A percentile compares a stretch with the other conserved stretches of the same genome.
These are phyloP conservation scores for Pectinophora gossypiella DNA, from an alignment of 1,140 invertebrate species.

Conservation along the genomic window DNA sequence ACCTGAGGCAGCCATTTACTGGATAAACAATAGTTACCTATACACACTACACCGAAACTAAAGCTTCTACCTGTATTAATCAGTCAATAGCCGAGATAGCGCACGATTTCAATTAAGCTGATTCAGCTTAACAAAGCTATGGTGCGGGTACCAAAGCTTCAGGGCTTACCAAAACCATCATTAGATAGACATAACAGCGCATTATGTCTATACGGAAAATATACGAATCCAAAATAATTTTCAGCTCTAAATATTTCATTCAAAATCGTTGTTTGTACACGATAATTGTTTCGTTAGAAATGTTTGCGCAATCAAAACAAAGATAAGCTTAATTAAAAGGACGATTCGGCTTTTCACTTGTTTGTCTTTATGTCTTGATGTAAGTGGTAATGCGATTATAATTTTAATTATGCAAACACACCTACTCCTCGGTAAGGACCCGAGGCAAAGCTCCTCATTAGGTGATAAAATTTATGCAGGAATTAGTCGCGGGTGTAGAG, in stretches of 20 bases:
- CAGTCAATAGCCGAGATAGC: not conserved
- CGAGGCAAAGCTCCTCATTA: constrained; percentile 1
- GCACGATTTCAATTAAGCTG: not conserved
- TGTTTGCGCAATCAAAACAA: not conserved
- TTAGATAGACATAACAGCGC: too few species aligned
- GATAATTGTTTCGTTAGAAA: too few species aligned
- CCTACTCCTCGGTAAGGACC: not conserved
- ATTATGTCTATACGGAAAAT: too few species aligned
- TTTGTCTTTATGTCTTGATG: not conserved
- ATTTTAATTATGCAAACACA: constrained; percentile 2
- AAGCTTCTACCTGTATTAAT: not conserved
- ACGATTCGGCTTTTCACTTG: not conserved
- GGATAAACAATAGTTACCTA: not conserved
- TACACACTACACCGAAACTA: not conserved
- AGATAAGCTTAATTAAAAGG: not conserved
- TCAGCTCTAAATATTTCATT: too few species aligned
- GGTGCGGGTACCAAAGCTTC: too few species aligned
- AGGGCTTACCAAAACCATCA: too few species aligned
- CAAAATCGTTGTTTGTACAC: too few species aligned
- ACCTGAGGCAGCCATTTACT: not conserved
- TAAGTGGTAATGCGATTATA: constrained; percentile 1
- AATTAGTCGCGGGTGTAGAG: not conserved
- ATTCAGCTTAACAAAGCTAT: not conserved
- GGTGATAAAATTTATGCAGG: constrained; percentile 4
- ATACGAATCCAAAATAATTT: too few species aligned